phyloP scores from a whole-genome alignment of 2,888 invertebrate species.

The Peribatodes rhomboidaria region DNA sequence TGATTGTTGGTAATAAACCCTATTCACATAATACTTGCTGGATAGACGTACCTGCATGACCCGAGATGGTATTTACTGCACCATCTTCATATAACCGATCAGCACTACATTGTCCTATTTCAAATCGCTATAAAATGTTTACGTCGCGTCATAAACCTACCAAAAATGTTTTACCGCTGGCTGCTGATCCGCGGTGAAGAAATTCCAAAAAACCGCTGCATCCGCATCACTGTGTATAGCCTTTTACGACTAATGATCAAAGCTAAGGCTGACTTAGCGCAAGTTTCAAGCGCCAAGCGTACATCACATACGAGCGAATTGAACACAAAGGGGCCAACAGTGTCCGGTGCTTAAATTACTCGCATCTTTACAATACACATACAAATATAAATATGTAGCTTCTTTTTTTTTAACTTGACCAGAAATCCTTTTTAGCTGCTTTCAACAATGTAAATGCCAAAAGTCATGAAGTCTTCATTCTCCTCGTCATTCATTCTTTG shows the following conservation, averaged over 20 bases:
- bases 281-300: slow-evolving; percentile 13
- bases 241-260: slow-evolving; percentile 47
- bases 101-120: slow-evolving; percentile 22
- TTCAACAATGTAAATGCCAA: too few relatives aligned
- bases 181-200: slow-evolving; percentile 32
- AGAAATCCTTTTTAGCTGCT: too few relatives aligned
- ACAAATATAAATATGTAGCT: too few relatives aligned
- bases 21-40: too few relatives aligned
- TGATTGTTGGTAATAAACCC: too few relatives aligned
- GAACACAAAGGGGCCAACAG: not conserved
- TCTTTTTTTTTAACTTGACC: too few relatives aligned
- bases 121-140: slow-evolving; percentile 26
- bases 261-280: slow-evolving; percentile 21
- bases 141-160: slow-evolving; percentile 28
- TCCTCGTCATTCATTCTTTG: too few relatives aligned
- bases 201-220: slow-evolving; percentile 46
- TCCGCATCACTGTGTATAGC: slow-evolving; percentile 43
- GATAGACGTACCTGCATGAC: too few relatives aligned
- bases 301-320: not conserved
- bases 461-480: too few relatives aligned
- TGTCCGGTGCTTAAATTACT: too few relatives aligned
- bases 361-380: too few relatives aligned
- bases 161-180: slow-evolving; percentile 17
- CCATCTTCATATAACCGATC: not conserved
- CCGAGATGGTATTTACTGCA: slow-evolving; percentile 2